Conservation (phyloP, 2,888 invertebrate species). For the Chrysolina oricalcia region DNA sequence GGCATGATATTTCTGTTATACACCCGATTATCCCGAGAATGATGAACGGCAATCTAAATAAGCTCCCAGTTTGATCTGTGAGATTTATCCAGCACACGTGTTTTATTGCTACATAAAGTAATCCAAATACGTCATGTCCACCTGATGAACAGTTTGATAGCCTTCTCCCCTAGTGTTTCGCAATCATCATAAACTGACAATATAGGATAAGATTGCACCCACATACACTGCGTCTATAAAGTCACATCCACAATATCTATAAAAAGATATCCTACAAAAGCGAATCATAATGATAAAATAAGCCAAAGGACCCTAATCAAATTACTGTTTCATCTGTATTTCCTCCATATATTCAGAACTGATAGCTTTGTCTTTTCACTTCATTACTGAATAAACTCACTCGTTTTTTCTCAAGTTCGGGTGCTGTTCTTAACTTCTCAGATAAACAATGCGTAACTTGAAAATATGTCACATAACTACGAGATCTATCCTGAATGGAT, state of each 20-base stretch:
- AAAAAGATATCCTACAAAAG: not conserved
- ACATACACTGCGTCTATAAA: too few species aligned
- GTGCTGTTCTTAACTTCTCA: too few species aligned
- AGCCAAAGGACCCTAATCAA: too few species aligned
- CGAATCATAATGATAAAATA: too few species aligned
- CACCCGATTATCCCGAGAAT: not conserved
- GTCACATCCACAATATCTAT: not conserved
- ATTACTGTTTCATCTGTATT: too few species aligned
- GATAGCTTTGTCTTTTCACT: too few species aligned
- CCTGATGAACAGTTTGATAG: not conserved
- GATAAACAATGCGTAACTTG: too few species aligned
- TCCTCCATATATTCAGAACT: too few species aligned
- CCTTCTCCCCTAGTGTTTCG: not conserved
- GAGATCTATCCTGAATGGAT: too few species aligned
- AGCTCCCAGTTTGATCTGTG: not conserved
- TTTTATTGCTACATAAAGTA: slow-evolving; percentile 4
- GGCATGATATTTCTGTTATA: not conserved
- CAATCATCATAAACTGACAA: not conserved
- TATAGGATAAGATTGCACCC: not conserved
- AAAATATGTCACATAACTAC: too few species aligned
- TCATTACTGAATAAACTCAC: too few species aligned
- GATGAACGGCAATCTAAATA: not conserved
- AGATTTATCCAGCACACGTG: not conserved
- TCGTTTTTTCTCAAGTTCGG: too few species aligned
- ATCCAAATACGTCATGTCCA: not conserved